Evolutionary conservation across 2,888 invertebrate species (phyloP), one percentile per base, ranked within the genome.

Genomic region (Tuberolachnus salignus): DNA sequence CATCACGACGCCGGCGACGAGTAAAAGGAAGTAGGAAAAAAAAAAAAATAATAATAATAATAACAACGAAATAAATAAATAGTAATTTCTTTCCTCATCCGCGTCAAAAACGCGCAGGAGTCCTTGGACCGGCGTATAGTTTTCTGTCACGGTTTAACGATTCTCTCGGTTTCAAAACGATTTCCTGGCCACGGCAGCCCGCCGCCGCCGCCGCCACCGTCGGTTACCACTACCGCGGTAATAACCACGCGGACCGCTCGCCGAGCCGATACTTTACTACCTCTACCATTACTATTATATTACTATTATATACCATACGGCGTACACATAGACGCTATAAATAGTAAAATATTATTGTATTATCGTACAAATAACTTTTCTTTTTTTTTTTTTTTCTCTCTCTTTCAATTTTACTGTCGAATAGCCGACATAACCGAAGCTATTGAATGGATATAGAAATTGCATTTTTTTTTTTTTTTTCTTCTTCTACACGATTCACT

Each of bases 71-170:
- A 53, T 51, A 51, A 34, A 57, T 49, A 57, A 55, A 21, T 10
- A 53, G 53, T 44, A 66, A 75, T 75, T 75, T 57, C 75, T 75
- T 75, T 75, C 75, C 75, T 75, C 67, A 67, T 75, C 75, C 75
- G 75, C 75, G 57, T 75, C 66, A 75, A 75, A n/a, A 75, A 75
- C 75, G 66, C 59, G 59, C 55, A 23, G n/a, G 66, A 75, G 75
- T 75, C 75, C 75, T 75, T 75, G 75, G 75, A 75, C 67, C 75
- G 66, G 55, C 75, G 42, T 72, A 72, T 13, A 44, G 66, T 75
- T 75, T 75, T 75, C 67, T 67, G 75, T 75, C 75, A 75, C 75
- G 75, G 75, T 75, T 75, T 75, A 75, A 75, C 57, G 75, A 75
- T 75, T 75, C 75, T 75, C 66, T 57, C 66, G 23, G 49, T 75